Evolutionary conservation across 92 coral and sea anemone genomes (phyloP), one percentile per base, ranked within the genome.

Genomic region (Blastomussa wellsi): DNA sequence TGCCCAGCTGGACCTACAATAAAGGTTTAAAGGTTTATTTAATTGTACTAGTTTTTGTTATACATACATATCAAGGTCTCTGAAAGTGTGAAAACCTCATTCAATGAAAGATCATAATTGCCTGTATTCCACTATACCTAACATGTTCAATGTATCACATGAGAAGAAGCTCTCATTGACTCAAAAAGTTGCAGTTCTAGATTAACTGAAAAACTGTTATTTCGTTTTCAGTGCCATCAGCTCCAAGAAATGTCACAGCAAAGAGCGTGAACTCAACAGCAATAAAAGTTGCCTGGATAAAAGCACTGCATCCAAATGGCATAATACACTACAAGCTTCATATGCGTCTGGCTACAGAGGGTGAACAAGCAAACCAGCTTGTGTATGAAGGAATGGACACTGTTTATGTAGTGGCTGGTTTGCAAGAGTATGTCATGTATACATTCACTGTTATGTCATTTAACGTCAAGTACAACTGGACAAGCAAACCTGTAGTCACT

Each of bases 211-310:
- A 41, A 41, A 41, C 3, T 41, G 44, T 44, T 3, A 69, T 36
- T 17, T 35, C 6, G 36, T 32, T 75, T 86, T 5, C 71, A 93
- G 96, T 59, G 22, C 96, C 96, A 55, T 90, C 95, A 72, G 74
- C 90, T 31, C 96, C 96, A n/a, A 86, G 91, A 52, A 86, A 91
- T 78, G 73, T 93, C 67, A 59, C 78, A 67, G 94, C 94, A 76
- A 86, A 51, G 75, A 91, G 87, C 71, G 79, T 80, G 35, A 90
- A 90, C 74, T 89, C 91, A 5, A 88, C 96, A 15, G 82, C 95
- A 71, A 55, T 93, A 14, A 82, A 35, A 36, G 82, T 89, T 62
- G 48, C 82, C 16, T 93, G 96, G 96, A 52, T 68, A 5, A 41
- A 83, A 37, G 87, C 96, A 19, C 24, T 28, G 29, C 65, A 79